Evolutionary conservation across 1,140 invertebrate species (phyloP).

Genomic region (Drosophila rhopaloa): DNA sequence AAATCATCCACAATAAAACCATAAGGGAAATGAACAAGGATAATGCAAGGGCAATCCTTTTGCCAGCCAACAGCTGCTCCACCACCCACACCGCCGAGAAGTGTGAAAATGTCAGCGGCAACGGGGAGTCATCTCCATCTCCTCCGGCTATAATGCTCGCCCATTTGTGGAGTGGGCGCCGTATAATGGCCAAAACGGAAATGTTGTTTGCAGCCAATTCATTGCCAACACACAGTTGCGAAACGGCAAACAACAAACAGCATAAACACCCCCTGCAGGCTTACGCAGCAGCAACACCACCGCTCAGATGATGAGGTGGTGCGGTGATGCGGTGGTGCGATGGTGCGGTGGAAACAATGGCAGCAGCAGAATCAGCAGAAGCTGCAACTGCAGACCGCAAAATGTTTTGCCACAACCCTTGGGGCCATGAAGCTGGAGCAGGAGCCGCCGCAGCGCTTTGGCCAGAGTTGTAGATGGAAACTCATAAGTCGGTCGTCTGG

Average conservation of each 20-base stretch:
- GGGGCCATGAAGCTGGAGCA: conserved; percentile 47
- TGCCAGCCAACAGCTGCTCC: conserved; percentile 52
- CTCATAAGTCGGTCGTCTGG: conserved; percentile 56
- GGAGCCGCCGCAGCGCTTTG: conserved; percentile 17
- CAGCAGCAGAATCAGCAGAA: conserved; percentile 55
- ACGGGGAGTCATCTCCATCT: conserved; percentile 23
- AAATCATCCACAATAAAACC: conserved; percentile 60
- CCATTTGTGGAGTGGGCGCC: conserved; percentile 25
- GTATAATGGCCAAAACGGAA: conserved; percentile 65
- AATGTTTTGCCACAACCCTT: conserved; percentile 76
- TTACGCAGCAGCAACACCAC: conserved; percentile 51
- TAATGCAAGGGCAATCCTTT: conserved; percentile 53
- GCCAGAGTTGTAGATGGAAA: conserved; percentile 22
- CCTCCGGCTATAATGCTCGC: conserved; percentile 18
- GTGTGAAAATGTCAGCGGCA: conserved; percentile 64
- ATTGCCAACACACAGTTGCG: conserved; percentile 57
- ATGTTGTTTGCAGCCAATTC: conserved; percentile 72
- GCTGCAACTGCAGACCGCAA: conserved; percentile 70
- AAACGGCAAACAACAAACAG: conserved; percentile 50
- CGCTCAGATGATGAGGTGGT: neutral
- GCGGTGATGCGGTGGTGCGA: neutral
- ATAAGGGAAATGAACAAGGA: conserved; percentile 50
- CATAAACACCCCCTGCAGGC: conserved; percentile 66
- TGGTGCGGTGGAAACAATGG: conserved; percentile 51
- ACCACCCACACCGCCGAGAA: conserved; percentile 43